Percentiles rank a stretch among this genome's conserved stretches.
Evolutionary conservation across 1,140 invertebrate species (phyloP).

Genomic region (Drosophila novamexicana): DNA sequence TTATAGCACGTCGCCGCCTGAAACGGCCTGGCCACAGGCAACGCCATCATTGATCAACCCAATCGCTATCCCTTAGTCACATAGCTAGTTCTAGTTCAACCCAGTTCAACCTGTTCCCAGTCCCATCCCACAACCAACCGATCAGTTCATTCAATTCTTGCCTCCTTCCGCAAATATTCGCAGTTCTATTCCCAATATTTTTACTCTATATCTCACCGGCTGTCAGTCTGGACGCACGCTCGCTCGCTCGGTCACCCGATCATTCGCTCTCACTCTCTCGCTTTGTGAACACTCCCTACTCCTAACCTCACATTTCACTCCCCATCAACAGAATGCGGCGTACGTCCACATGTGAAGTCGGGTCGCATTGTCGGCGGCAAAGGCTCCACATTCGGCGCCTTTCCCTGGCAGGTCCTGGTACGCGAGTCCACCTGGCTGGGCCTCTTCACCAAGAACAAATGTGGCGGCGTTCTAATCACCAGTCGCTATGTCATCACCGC

Average conservation of each 20-base stretch:
- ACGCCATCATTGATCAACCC: conserved; percentile 45
- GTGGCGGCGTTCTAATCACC: conserved; percentile 95
- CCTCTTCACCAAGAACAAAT: conserved; percentile 98
- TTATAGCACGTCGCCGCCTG: conserved; percentile 62
- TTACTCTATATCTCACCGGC: conserved; percentile 14
- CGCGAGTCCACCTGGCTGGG: conserved; percentile 96
- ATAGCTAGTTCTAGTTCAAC: conserved; percentile 34
- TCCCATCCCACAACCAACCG: not conserved
- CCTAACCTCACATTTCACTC: conserved; percentile 84
- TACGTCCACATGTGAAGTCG: conserved; percentile 91
- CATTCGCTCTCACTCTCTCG: conserved; percentile 35
- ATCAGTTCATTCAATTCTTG: conserved; percentile 10
- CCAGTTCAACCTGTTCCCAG: not conserved
- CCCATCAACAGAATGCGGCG: conserved; percentile 91
- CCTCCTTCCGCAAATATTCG: conserved; percentile 27
- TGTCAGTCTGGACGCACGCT: not conserved
- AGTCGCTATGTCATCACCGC: conserved; percentile 94
- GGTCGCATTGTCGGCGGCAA: conserved; percentile 96
- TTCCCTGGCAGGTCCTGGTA: conserved; percentile 97
- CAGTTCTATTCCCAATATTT: not conserved
- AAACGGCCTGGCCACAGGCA: conserved; percentile 55
- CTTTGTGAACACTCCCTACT: conserved; percentile 82
- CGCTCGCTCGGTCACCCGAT: conserved; percentile 8
- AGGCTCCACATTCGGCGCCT: conserved; percentile 93
- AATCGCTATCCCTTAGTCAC: conserved; percentile 23